Evolutionary conservation across 2,888 invertebrate species (phyloP), one percentile per base, ranked within the genome.

Genomic region (Cephus pygmeus): DNA sequence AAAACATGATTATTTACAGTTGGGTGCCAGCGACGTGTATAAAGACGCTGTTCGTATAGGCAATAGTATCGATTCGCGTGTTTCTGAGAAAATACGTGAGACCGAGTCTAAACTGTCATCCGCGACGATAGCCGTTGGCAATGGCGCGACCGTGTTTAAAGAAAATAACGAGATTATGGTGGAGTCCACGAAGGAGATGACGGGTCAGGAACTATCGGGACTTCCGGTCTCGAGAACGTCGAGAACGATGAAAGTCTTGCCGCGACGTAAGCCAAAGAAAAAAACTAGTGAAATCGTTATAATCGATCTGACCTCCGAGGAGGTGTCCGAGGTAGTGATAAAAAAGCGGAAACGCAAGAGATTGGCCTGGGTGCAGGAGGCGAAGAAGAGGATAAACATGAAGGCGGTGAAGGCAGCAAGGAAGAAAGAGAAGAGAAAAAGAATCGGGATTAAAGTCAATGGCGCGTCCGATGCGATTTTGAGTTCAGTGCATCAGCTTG

Each of bases 241-340:
- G 6, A 75, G 56, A 40, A 34, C 75, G 31, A 56, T n/a, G 3
- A 77, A 75, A 73, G 36, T 68, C 9, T 15, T 68, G 3, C 73
- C 73, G n/a, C 75, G 78, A 73, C 56, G 71, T 2, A 31, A 71
- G 33, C 31, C 31, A 34, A 31, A 31, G 34, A 88, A 86, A 79
- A 87, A 87, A 79, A 83, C 83, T 23, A 85, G 84, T 75, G 85
- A 90, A 69, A 86, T 90, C 80, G 81, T 89, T 76, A 79, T 89
- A 68, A 90, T 90, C n/a, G 90, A 90, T 83, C 80, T 90, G 71
- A 90, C 90, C 31, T 86, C 83, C 31, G 90, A 90, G 34, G 83
- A 83, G 73, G 84, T 83, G 34, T 82, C 82, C 74, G 87, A 89
- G 79, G 85, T 83, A 78, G 83, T 88, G 56, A 84, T 88, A 78